Percentiles rank a stretch among this genome's conserved stretches.
These are phyloP conservation scores for Xenopus tropicalis DNA, from an alignment of 2,113 vertebrate species.

Conservation along the genomic window DNA sequence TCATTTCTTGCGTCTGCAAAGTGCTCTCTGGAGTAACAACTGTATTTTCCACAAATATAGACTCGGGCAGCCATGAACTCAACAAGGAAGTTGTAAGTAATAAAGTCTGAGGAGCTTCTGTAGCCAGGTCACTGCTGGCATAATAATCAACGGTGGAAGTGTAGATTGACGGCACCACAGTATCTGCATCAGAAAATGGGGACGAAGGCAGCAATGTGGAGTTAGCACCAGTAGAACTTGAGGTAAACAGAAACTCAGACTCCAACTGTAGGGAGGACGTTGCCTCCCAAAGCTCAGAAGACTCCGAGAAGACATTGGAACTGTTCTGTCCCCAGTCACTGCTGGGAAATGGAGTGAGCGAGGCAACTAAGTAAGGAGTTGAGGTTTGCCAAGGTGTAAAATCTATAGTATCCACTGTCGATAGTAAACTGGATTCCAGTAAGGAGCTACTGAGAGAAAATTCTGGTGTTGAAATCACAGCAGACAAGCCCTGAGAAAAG, in stretches of 20 bases:
- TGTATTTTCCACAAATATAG: constrained; percentile 30
- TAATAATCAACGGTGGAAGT: constrained; percentile 28
- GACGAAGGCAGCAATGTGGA: constrained; percentile 53
- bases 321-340: constrained; percentile 26
- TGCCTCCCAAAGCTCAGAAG: constrained; percentile 48
- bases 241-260: constrained; percentile 59
- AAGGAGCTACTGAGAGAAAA: constrained; percentile 34
- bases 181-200: not conserved
- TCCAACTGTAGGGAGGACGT: constrained; percentile 23
- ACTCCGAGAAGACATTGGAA: constrained; percentile 33
- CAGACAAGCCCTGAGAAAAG: constrained; percentile 47
- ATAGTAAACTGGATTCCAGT: constrained; percentile 32
- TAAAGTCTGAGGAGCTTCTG: constrained; percentile 46
- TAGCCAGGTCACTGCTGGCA: constrained; percentile 43
- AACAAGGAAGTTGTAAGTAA: constrained; percentile 43
- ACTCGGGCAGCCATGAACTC: constrained; percentile 42
- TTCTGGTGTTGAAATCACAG: constrained; percentile 10
- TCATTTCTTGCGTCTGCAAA: not conserved
- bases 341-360: not conserved
- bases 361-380: constrained; percentile 31
- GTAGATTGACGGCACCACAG: constrained; percentile 49
- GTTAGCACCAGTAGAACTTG: constrained; percentile 61
- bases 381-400: constrained; percentile 45
- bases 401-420: constrained; percentile 20
- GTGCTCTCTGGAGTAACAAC: constrained; percentile 18